Conservation (phyloP, 2,113 vertebrate genomes). For the Eurypyga helias region DNA sequence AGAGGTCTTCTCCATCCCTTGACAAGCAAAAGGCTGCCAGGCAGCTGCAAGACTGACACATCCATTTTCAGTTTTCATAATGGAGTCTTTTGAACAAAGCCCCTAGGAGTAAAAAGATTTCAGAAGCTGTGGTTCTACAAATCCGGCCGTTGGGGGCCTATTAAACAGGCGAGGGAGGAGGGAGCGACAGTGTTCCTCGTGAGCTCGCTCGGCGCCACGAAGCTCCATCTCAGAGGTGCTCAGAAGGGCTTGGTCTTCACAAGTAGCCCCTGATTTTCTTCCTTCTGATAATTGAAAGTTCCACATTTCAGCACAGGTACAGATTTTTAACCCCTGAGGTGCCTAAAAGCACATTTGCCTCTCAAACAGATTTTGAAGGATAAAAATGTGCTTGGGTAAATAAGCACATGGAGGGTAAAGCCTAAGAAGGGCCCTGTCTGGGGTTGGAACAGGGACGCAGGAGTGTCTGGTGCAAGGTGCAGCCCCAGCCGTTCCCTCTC, state of each 20-base stretch:
- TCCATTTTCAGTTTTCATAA: not conserved
- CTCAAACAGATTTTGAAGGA: not conserved
- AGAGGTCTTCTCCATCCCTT: not conserved
- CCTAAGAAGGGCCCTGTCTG: not conserved
- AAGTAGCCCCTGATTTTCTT: not conserved
- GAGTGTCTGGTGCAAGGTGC: not conserved
- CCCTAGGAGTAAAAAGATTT: not conserved
- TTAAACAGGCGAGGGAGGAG: not conserved
- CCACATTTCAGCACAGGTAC: not conserved
- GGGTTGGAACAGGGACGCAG: not conserved
- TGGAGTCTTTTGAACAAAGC: not conserved
- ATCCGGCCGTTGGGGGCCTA: not conserved
- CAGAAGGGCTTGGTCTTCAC: not conserved
- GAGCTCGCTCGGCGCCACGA: fast-evolving
- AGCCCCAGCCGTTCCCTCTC: not conserved
- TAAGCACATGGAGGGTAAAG: fast-evolving
- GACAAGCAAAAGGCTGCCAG: not conserved
- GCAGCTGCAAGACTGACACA: not conserved
- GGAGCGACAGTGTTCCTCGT: not conserved
- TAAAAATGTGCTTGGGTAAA: not conserved
- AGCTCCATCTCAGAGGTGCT: not conserved
- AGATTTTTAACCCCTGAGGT: not conserved
- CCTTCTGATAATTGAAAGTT: not conserved
- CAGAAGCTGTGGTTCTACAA: not conserved
- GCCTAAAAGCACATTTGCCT: not conserved